Conservation (phyloP, 2,113 vertebrate species). For the Caranx melampygus region DNA sequence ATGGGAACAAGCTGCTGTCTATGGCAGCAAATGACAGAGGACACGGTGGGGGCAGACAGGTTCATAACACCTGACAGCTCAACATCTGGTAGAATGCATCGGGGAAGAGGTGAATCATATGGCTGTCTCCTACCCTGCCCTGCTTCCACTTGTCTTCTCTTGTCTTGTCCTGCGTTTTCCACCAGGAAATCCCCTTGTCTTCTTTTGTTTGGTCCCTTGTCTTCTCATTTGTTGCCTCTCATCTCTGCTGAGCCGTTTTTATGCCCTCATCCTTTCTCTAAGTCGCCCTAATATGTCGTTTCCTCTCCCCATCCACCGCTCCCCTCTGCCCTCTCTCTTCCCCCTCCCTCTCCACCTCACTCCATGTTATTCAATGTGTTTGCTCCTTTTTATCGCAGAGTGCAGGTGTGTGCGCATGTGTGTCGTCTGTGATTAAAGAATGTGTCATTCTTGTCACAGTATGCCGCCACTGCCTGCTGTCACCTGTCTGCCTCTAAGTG, state of each 20-base stretch:
- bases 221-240: conserved; percentile 39
- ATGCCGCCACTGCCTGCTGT: conserved; percentile 59
- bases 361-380: neutral
- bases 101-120: conserved; percentile 22
- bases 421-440: conserved; percentile 60
- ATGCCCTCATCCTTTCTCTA: conserved; percentile 10
- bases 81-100: conserved; percentile 47
- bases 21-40: conserved; percentile 38
- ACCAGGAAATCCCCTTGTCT: conserved; percentile 25
- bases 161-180: conserved; percentile 11
- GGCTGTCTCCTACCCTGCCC: neutral
- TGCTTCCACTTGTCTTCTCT: conserved; percentile 13
- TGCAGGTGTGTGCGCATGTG: conserved; percentile 19
- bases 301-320: neutral
- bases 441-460: conserved; percentile 61
- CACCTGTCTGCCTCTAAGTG: conserved; percentile 62
- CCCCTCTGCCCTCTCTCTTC: conserved; percentile 5
- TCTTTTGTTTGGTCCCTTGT: conserved; percentile 39
- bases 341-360: neutral
- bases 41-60: conserved; percentile 39
- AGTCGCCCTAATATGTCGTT: conserved; percentile 4
- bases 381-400: conserved; percentile 14
- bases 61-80: conserved; percentile 48
- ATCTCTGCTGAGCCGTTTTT: neutral
- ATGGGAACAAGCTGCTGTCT: neutral